Evolutionary conservation across 2,797 vertebrate species (phyloP), one percentile per base, ranked within the genome.

Genomic region (Zenarchopterus dispar): DNA sequence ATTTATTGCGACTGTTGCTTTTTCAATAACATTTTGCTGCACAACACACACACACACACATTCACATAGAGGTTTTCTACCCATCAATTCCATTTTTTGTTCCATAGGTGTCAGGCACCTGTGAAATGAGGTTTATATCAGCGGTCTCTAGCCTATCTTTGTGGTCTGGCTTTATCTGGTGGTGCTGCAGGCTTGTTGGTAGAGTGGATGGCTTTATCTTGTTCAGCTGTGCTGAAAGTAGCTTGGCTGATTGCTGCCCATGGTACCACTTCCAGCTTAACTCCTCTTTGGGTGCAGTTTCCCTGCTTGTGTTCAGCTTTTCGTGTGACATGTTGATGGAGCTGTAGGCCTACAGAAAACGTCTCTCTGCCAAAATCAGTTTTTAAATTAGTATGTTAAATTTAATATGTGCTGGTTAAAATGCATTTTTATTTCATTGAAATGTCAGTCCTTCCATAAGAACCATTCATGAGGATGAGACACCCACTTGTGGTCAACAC

Each of bases 81-180:
- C 74, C 78, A 60, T 81, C 73, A 64, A 73, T 85, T 80, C 58
- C 46, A 65, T 61, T 88, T n/a, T 84, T 73, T 74, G 66, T 67
- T 78, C 48, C 49, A 64, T 51, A 70, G 75, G 80, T 85, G 82
- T 84, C 75, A 80, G 70, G 65, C 56, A 66, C 24, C 70, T 77
- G 66, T 80, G 59, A 76, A 81, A 83, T 79, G 49, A 77, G 65
- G 65, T 85, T 86, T 77, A 69, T 84, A 75, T 77, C 74, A 70
- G 72, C 48, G 41, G 46, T 31, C 49, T 56, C 6, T 24, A 56
- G 50, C 39, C 60, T 68, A 64, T 81, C 64, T 75, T 54, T 68
- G 49, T 74, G 62, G 28, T 56, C 23, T 67, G 70, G 49, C 62
- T 79, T 82, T 73, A 81, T 82, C 56, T 76, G 26, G 52, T 21